These are phyloP conservation scores for Hippoglossus stenolepis DNA, from an alignment of 2,113 vertebrate genomes.

Conservation along the genomic window DNA sequence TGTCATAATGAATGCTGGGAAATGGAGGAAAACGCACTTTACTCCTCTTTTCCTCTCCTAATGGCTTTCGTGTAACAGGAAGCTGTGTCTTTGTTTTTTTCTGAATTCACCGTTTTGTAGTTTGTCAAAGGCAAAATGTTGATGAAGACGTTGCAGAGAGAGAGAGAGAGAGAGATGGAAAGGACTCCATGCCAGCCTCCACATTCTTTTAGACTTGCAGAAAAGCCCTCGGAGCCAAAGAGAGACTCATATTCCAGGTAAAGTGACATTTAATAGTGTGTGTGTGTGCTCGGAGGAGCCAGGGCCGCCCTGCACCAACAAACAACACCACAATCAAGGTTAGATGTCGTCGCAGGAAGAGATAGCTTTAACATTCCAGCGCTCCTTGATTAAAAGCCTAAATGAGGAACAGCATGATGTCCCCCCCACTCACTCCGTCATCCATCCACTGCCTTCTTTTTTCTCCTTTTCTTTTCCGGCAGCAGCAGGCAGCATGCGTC, in stretches of 20 bases:
- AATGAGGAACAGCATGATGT: slow-evolving; percentile 69
- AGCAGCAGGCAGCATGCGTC: slow-evolving; percentile 64
- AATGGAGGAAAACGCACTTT: slow-evolving; percentile 61
- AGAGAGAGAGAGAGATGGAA: slow-evolving; percentile 19
- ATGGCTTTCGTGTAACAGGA: slow-evolving; percentile 31
- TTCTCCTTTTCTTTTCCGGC: slow-evolving; percentile 35
- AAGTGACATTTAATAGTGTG: slow-evolving; percentile 47
- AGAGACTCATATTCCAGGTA: slow-evolving; percentile 45
- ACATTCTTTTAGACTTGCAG: slow-evolving; percentile 27
- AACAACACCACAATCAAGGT: slow-evolving; percentile 48
- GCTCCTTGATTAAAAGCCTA: slow-evolving; percentile 70
- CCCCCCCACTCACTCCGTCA: slow-evolving; percentile 64
- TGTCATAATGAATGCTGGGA: slow-evolving; percentile 56
- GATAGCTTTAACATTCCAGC: slow-evolving; percentile 57
- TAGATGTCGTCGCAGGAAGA: slow-evolving; percentile 48
- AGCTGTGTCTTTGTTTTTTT: not conserved
- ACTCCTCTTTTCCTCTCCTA: slow-evolving; percentile 37
- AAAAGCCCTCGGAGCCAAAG: slow-evolving; percentile 20
- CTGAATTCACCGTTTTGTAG: not conserved
- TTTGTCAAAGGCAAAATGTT: slow-evolving; percentile 10
- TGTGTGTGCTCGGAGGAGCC: slow-evolving; percentile 11
- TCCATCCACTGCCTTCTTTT: slow-evolving; percentile 33
- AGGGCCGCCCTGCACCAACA: slow-evolving; percentile 37
- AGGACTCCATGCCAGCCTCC: slow-evolving; percentile 20
- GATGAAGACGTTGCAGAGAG: slow-evolving; percentile 6